Base-by-base conservation (phyloP, 2,888 invertebrate species). In the Syrista parreyssii region DNA sequence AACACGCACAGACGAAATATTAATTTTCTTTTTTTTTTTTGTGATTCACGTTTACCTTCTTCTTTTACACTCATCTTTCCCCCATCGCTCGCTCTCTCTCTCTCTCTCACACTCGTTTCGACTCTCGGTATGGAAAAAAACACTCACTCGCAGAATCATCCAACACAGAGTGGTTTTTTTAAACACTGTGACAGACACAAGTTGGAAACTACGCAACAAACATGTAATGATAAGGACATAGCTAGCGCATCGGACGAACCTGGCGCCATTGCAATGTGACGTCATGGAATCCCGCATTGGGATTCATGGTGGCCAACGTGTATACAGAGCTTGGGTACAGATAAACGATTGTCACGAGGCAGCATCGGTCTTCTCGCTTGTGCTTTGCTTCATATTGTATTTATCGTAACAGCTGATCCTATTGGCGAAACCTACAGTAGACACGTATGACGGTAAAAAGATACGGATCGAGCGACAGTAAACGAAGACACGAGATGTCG, bases 141-240 rank as follows among this genome's bases (percentile, higher is more conserved):
- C 55, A 55, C 79, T 83, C 87, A 84, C 89, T 88, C 90, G 79
- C 89, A 82, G 86, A 90, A 87, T 88, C 90, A 85, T 88, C 85
- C 88, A 89, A 89, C 91, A 89, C 85, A 89, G 87, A 91, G 89
- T 91, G 89, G 89, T 90, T 55, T 55, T 33, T 15, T 40, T 55
- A 89, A 88, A 88, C 85, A 84, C 55, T 88, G 90, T 92, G 91
- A 91, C 91, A 90, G 91, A 92, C 92, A 91, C 92, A 91, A 92
- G 91, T 92, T 91, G 91, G 91, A 91, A 91, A 90, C 88, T 89
- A 89, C 89, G 87, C 81, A 87, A 86, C 85, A 85, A 80, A 40
- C 35, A 77, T 76, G 35, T 73, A 71, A 68, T 68, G 36, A 73
- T 68, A 15, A 36, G 68, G 55, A 55, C 55, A 55, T 78, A 78